Base-by-base conservation (phyloP, 2,888 invertebrate genomes). In the Andrena camellia region DNA sequence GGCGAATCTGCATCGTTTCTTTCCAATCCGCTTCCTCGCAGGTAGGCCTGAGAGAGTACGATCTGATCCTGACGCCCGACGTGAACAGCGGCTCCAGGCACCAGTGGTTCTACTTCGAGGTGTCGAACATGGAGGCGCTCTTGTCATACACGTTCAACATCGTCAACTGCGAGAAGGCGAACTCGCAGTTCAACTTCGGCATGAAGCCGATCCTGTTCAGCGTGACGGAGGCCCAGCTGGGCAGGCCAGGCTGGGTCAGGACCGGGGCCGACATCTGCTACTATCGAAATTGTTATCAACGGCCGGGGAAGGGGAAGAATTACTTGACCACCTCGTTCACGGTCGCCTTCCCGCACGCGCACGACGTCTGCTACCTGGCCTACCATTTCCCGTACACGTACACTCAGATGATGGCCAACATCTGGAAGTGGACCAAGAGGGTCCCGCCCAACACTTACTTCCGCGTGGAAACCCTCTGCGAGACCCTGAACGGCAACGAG, bases 101-200 rank as follows among this genome's bases (percentile, higher is more conserved):
- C 92, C 97, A 98, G 91, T 98, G 98, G 98, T 98, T 98, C 94
- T 98, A 98, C 94, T 98, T 98, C 92, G 97, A 97, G 94, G 96
- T 98, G n/a, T 95, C 96, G 57, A 97, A 97, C 93, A 97, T 97
- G 96, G 94, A 95, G 74, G 95, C 96, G 72, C 95, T 95, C 75
- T 95, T 95, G 2, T 95, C 96, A 0, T 98, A 98, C 93, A 95
- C 96, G 59, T 98, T 98, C 94, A 98, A 98, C 93, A 97, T 98
- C 72, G 96, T 98, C 89, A 98, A 98, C 94, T 97, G 97, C 94
- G 97, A 98, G 92, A 98, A 98, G 93, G 96, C 96, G 54, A 97
- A 97, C 92, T 97, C 97, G 89, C 97, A 98, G 94, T 98, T 97
- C 93, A 97, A 97, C 93, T 97, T 96, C 92, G 98, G 98, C 62